Evolutionary conservation across 2,113 vertebrate genomes (phyloP).

Genomic region (Heteronetta atricapilla): DNA sequence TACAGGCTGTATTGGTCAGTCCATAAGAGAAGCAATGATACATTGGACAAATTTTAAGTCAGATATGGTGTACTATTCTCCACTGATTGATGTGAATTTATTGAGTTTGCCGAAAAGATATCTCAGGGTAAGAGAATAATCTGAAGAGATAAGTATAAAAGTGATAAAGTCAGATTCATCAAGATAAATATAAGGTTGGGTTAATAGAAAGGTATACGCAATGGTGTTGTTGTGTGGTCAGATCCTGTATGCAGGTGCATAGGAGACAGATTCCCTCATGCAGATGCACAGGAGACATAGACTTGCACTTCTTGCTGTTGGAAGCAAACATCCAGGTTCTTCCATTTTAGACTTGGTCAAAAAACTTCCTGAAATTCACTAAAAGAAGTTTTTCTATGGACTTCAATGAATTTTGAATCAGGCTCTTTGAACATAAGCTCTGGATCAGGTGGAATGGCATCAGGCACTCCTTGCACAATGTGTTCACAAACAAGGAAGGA

Average conservation of each 20-base stretch:
- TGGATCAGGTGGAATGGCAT: neutral
- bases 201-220: neutral
- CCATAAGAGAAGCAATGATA: neutral
- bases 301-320: neutral
- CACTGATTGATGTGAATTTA: neutral
- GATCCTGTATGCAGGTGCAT: neutral
- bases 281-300: neutral
- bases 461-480: neutral
- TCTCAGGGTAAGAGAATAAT: neutral
- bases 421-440: neutral
- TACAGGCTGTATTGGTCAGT: neutral
- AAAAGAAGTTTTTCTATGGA: neutral
- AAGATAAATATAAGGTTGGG: neutral
- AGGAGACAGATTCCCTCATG: neutral
- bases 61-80: neutral
- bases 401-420: neutral
- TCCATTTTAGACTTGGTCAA: neutral
- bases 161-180: neutral
- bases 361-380: neutral
- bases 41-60: neutral
- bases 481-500: neutral
- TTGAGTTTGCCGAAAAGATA: neutral
- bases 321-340: neutral
- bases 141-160: neutral
- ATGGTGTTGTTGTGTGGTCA: rapidly evolving